Base-by-base conservation (phyloP, 2,797 vertebrate species). In the Pipistrellus kuhlii region DNA sequence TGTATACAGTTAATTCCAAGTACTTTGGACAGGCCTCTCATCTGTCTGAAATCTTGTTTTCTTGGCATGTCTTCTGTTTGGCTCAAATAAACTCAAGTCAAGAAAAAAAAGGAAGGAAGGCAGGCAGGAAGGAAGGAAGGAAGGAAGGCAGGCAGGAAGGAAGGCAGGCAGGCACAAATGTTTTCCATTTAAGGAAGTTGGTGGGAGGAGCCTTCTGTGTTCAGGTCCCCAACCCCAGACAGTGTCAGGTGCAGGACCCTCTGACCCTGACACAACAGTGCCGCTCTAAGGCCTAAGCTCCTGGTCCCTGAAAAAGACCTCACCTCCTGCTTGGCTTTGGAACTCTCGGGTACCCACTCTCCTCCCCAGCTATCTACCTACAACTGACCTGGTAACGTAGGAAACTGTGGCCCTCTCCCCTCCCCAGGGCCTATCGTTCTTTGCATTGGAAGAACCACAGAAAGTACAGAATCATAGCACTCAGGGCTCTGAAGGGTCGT, bases 1-100 rank as follows among this genome's bases (percentile, higher is more conserved):
- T 55, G 71, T 96, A 81, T 3, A 95, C 25, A 68, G 44, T 94
- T 83, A 94, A 86, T 78, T 85, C 44, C 48, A 91, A 92, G 57
- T 46, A 51, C 68, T 64, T 78, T 46, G 46, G 35, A 92, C 30
- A 57, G 20, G n/a, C 7, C 7, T 82, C 35, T 93, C 13, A 64
- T 71, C 23, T 62, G 27, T 86, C 25, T 55, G 75, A 77, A 53
- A 23, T 77, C 75, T 35, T 35, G 51, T 32, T 77, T 55, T 51
- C 51, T 32, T 55, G 21, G n/a, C 13, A 1, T 53, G 51, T 55
- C 21, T 25, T 77, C 32, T 77, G 69, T 77, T 77, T 55, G 75
- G 75, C 75, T 77, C 75, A 77, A 55, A 55, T 55, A 77, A 77
- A 77, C 51, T 55, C 75, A 77, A 76, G 10, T 32, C 44, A 76